Evolutionary conservation across 2,113 vertebrate species (phyloP).

Genomic region (Sinocyclocheilus maitianheensis): DNA sequence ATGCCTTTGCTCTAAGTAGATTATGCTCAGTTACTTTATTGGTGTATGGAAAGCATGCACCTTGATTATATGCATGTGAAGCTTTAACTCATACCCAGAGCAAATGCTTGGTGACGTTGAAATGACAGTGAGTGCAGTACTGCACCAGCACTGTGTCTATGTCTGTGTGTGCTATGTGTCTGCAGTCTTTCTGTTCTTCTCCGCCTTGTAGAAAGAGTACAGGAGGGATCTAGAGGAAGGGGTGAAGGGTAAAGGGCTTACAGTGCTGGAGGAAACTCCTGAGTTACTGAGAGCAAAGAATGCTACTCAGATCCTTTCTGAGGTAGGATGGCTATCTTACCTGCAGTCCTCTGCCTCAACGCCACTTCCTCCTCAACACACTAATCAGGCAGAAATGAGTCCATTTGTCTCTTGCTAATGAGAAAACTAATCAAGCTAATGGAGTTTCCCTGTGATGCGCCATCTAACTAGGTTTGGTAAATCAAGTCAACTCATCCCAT

Average conservation of each 20-base stretch:
- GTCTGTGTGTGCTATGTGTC: conserved; percentile 56
- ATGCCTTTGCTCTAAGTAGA: conserved; percentile 48
- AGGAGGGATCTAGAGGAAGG: conserved; percentile 96
- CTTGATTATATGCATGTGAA: neutral
- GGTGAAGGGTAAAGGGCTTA: conserved; percentile 94
- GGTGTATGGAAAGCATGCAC: neutral
- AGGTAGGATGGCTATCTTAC: conserved; percentile 78
- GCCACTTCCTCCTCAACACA: conserved; percentile 55
- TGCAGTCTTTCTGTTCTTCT: conserved; percentile 73
- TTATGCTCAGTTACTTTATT: neutral
- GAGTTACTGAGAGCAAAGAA: conserved; percentile 96
- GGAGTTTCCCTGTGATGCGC: neutral
- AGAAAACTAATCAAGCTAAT: conserved; percentile 52
- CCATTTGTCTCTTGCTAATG: conserved; percentile 55
- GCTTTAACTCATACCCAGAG: neutral
- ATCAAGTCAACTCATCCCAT: neutral
- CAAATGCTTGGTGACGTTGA: conserved; percentile 67
- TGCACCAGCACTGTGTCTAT: conserved; percentile 41
- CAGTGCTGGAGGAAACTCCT: conserved; percentile 91
- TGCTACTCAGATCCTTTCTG: conserved; percentile 94
- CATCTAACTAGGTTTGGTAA: conserved; percentile 51
- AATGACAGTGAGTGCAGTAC: conserved; percentile 20
- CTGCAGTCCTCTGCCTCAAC: conserved; percentile 43
- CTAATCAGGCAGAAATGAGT: conserved; percentile 61
- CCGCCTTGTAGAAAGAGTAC: conserved; percentile 90